A percentile compares a stretch with the other conserved stretches of the same genome.
Evolutionary conservation across 2,888 invertebrate genomes (phyloP).

Genomic region (Cataglyphis livida): DNA sequence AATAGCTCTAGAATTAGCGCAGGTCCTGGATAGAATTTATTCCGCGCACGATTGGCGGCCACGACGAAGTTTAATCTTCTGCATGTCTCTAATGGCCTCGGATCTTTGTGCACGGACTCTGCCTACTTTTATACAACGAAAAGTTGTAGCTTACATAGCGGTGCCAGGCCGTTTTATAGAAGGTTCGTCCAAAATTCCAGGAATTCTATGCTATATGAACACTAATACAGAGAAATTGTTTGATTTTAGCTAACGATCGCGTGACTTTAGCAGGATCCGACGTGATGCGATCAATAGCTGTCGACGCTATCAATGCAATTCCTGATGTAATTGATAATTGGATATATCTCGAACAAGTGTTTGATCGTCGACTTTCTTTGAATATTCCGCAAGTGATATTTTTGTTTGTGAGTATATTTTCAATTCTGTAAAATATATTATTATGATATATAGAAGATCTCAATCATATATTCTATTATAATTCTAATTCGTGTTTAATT

Average conservation of each 20-base stretch:
- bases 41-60: slow-evolving; percentile 77
- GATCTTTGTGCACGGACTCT: slow-evolving; percentile 76
- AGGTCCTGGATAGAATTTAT: slow-evolving; percentile 74
- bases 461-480: neutral
- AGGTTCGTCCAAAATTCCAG: slow-evolving; percentile 69
- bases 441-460: neutral
- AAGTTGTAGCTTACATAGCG: slow-evolving; percentile 79
- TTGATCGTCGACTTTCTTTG: slow-evolving; percentile 68
- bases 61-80: slow-evolving; percentile 80
- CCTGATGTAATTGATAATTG: slow-evolving; percentile 37
- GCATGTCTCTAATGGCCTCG: slow-evolving; percentile 75
- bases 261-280: slow-evolving; percentile 80
- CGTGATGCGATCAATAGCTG: slow-evolving; percentile 77
- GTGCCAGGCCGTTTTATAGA: slow-evolving; percentile 73
- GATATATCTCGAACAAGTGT: slow-evolving; percentile 40
- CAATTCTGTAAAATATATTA: neutral
- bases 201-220: neutral
- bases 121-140: slow-evolving; percentile 70
- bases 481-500: neutral
- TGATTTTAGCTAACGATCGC: slow-evolving; percentile 74
- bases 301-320: slow-evolving; percentile 69
- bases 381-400: slow-evolving; percentile 79
- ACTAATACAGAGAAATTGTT: neutral
- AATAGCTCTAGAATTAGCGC: slow-evolving; percentile 77
- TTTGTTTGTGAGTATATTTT: slow-evolving; percentile 71